Evolutionary conservation across 2,113 vertebrate genomes (phyloP), one percentile per base, ranked within the genome.

Genomic region (Lethenteron camtschaticum): DNA sequence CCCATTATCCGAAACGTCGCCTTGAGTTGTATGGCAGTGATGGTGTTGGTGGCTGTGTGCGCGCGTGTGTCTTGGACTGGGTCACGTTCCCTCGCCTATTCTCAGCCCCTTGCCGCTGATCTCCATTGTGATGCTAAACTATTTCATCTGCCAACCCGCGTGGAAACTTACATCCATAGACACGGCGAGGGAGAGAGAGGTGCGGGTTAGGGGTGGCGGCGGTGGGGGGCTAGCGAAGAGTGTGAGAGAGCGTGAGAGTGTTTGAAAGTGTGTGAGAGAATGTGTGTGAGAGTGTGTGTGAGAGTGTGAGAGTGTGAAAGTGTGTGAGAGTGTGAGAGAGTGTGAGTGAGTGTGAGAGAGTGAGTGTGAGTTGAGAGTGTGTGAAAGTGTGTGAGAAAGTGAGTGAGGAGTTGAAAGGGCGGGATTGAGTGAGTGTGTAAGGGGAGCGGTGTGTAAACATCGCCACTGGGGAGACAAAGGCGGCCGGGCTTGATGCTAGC

Each of bases 361-460:
- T 59, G 69, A 7, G 41, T 70, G 10, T 66, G 69, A 7, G 41
- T n/a, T 66, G 55, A 12, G 55, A 13, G 69, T 70, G 69, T 70
- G 9, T 70, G 55, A 56, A 3, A 56, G 69, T 57, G 69, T 70
- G 69, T 3, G 55, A 13, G 55, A 8, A 18, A 18, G 16, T 18
- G 16, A 18, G 16, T 18, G 16, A 18, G 16, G 16, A 18, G 16
- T 18, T 18, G 16, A 18, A 18, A 18, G 16, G 16, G 16, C 16
- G 16, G 16, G 16, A 18, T 18, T 18, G 16, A 18, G 16, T 18
- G 16, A 18, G 16, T 18, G 16, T 18, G 16, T 18, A 18, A 18
- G 16, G 16, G 16, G 16, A 18, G 16, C 16, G 16, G 16, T 18
- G 16, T 18, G 16, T 18, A 18, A 18, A 18, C 16, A 18, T 18